A percentile compares a stretch with the other conserved stretches of the same genome.
These are phyloP conservation scores for Scomber colias DNA, from an alignment of 2,113 vertebrate genomes.

Conservation along the genomic window DNA sequence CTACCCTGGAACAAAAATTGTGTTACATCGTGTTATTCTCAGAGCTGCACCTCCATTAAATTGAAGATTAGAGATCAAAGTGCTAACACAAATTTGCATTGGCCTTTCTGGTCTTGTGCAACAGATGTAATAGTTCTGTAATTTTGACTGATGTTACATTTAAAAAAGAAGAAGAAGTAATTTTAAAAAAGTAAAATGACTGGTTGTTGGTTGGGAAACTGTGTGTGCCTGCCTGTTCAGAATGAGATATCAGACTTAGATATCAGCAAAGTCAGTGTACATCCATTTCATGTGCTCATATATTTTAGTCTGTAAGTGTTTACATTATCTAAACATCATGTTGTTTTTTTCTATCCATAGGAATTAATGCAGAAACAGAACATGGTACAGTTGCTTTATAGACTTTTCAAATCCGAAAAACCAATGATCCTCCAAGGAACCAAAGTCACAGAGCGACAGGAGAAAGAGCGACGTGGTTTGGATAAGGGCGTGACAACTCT, in stretches of 20 bases:
- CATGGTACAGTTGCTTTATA: constrained; percentile 25
- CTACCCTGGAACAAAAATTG: too few species aligned
- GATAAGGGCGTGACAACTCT: not conserved
- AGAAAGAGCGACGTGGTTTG: constrained; percentile 53
- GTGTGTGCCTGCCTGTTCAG: too few species aligned
- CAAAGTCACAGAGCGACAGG: constrained; percentile 5
- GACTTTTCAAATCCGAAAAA: constrained; percentile 38
- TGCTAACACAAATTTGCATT: not conserved
- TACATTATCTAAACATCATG: not conserved
- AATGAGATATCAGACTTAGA: too few species aligned
- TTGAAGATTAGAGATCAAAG: constrained; percentile 22
- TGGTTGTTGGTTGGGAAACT: not conserved
- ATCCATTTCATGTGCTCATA: not conserved
- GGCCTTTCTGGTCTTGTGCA: not conserved
- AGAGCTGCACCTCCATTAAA: constrained; percentile 19
- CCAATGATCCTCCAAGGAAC: not conserved
- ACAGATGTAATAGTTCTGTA: not conserved
- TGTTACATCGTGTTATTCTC: not conserved
- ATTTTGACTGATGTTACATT: not conserved
- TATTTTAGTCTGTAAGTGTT: not conserved
- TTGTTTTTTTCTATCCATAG: constrained; percentile 34
- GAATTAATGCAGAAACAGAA: constrained; percentile 24
- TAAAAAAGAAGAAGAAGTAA: too few species aligned
- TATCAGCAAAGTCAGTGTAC: too few species aligned
- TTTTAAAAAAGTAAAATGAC: not conserved